A percentile compares a stretch with the other conserved stretches of the same genome.
Conservation (phyloP, 2,888 invertebrate genomes). For the Lithophane semibrunnea region DNA sequence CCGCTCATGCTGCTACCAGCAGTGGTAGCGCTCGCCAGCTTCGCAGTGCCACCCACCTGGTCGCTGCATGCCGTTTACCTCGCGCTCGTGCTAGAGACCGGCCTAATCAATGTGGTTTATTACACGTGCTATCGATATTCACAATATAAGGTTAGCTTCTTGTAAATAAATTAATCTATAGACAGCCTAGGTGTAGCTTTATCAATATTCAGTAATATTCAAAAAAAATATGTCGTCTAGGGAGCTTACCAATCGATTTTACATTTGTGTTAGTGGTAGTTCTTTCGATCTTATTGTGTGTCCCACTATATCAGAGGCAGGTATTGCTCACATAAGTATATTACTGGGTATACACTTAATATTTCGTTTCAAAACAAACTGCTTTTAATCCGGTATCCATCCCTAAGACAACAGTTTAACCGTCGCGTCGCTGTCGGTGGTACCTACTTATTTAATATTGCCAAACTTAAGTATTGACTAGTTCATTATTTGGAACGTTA, state of each 20-base stretch:
- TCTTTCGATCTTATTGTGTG: not conserved
- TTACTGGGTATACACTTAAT: not conserved
- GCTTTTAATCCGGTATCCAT: not conserved
- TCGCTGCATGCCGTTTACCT: slow-evolving; percentile 81
- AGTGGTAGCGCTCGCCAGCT: slow-evolving; percentile 80
- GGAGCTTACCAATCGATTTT: not conserved
- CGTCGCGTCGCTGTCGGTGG: not conserved
- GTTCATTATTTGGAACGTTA: not conserved
- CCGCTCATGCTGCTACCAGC: slow-evolving; percentile 87
- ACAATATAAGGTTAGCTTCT: slow-evolving; percentile 78
- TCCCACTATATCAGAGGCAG: not conserved
- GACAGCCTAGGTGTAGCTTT: not conserved
- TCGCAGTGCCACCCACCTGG: slow-evolving; percentile 82
- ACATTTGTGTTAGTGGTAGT: not conserved
- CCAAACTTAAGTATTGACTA: not conserved
- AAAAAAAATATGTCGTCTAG: not conserved
- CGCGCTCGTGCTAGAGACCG: slow-evolving; percentile 80
- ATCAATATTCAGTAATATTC: not conserved
- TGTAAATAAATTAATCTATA: slow-evolving; percentile 1
- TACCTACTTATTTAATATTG: not conserved
- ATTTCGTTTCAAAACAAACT: not conserved
- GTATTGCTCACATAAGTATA: not conserved
- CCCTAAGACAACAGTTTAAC: not conserved
- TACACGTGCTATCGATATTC: slow-evolving; percentile 81
- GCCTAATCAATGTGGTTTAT: slow-evolving; percentile 81